Evolutionary conservation across 1,140 invertebrate species (phyloP), one percentile per base, ranked within the genome.

Genomic region (Hypothenemus hampei): DNA sequence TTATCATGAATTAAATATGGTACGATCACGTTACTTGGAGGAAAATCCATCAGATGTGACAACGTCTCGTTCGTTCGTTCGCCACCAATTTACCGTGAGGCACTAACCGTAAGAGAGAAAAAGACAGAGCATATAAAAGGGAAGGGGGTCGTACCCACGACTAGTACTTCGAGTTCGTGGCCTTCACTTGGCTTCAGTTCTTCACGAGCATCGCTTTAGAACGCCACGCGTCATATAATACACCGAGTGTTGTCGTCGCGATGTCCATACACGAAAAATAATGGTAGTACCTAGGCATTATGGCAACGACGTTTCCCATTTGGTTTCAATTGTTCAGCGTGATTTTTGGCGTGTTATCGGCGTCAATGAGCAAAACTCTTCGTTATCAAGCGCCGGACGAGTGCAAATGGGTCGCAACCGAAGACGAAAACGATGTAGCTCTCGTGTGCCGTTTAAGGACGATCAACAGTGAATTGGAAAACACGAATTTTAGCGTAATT

Each of bases 391-490:
- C 87, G 45, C 87, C 87, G 31, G 87, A 91, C 71, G 87, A 91
- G 69, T 91, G 87, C 76, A 84, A 86, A 63, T 89, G 87, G 87
- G 77, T 84, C 22, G 78, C 80, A 50, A 78, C 80, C 54, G 77
- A 76, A 57, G 80, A 82, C 43, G 55, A 57, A 39, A 77, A 78
- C 61, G 83, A 85, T 65, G 87, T 91, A 3, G 84, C 86, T 1
- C 75, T 92, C 47, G 81, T 87, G 50, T 93, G 90, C 65, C 79
- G 84, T 55, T 71, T 93, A 47, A 76, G 85, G 36, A 90, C 89
- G 56, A 90, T 91, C 74, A 91, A 91, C 73, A 90, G 87, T 68
- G 88, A 91, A 73, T 74, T 91, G 65, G 88, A 91, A 74, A 89
- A 89, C 69, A 91, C 88, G 21, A 93, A 93, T 65, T 91, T 93